Evolutionary conservation across 2,113 vertebrate genomes (phyloP).

Genomic region (Hemiscyllium ocellatum): DNA sequence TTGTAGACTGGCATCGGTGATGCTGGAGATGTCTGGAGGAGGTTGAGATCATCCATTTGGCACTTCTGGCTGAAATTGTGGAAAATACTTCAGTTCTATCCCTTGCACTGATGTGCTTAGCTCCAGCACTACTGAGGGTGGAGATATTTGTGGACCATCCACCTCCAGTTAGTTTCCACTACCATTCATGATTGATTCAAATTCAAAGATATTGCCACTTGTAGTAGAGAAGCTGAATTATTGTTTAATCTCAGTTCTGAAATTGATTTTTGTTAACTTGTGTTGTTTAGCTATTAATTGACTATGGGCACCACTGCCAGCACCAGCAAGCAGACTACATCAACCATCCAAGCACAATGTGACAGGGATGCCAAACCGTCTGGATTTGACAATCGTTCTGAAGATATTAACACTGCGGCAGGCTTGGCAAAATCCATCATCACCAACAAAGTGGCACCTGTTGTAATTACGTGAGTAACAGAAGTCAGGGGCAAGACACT

Average conservation of each 20-base stretch:
- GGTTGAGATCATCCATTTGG: too few species aligned
- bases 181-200: not conserved
- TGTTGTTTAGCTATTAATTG: not conserved
- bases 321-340: not conserved
- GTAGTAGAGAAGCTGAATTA: not conserved
- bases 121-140: too few species aligned
- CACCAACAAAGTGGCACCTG: slow-evolving; percentile 30
- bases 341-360: not conserved
- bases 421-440: slow-evolving; percentile 29
- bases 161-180: too few species aligned
- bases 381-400: not conserved
- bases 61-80: too few species aligned
- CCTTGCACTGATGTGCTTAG: too few species aligned
- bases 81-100: too few species aligned
- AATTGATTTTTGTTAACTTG: not conserved
- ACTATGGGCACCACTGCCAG: slow-evolving; percentile 3
- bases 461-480: slow-evolving; percentile 33
- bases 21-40: too few species aligned
- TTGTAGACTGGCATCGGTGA: too few species aligned
- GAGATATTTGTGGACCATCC: too few species aligned
- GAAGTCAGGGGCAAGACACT: not conserved
- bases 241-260: not conserved
- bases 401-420: slow-evolving; percentile 15
- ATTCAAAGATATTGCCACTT: not conserved
- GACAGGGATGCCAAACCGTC: not conserved